Percentiles rank a stretch among this genome's conserved stretches.
Conservation (phyloP, 2,113 vertebrate genomes). For the Thalassarche chlororhynchos region DNA sequence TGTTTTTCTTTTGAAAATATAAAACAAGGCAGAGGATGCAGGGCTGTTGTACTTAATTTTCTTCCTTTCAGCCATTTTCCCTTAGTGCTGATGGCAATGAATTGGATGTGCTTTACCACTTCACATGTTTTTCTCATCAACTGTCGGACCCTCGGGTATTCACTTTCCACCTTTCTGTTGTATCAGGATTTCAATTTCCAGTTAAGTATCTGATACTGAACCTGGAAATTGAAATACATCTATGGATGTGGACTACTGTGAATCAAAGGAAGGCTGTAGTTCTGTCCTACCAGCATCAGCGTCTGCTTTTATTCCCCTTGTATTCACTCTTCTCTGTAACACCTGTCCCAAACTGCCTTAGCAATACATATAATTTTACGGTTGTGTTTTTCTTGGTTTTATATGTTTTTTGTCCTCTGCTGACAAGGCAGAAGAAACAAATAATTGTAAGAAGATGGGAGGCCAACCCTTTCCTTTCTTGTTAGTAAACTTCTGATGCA, state of each 20-base stretch:
- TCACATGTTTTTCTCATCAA: background rate
- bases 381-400: background rate
- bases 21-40: background rate
- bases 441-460: background rate
- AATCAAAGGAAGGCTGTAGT: background rate
- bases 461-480: background rate
- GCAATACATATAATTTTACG: background rate
- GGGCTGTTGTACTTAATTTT: background rate
- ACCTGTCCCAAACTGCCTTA: background rate
- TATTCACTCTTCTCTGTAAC: background rate
- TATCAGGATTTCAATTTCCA: slow-evolving; percentile 38
- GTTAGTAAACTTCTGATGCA: background rate
- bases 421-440: background rate
- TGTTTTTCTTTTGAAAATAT: background rate
- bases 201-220: background rate
- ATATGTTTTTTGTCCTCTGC: background rate
- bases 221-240: background rate
- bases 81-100: background rate
- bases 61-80: background rate
- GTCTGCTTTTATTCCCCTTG: background rate
- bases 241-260: background rate
- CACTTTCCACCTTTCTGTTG: background rate
- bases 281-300: background rate
- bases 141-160: background rate
- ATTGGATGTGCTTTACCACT: background rate